These are phyloP conservation scores for Tenebrosternarchus preto DNA, from an alignment of 2,113 vertebrate genomes.

Conservation along the genomic window DNA sequence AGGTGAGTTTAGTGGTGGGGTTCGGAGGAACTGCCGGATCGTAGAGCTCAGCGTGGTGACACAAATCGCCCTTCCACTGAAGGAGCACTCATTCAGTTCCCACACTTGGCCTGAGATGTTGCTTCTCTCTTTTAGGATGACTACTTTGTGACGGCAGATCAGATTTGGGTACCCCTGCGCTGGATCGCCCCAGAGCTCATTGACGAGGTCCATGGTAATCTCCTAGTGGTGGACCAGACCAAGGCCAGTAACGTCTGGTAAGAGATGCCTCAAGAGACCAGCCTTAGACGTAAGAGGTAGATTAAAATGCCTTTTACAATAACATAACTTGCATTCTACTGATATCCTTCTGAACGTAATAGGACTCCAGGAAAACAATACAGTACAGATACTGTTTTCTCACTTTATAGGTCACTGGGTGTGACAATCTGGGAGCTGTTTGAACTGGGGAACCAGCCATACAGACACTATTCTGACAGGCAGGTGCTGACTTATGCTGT, in stretches of 20 bases:
- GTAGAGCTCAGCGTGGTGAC: background rate
- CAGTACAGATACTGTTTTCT: background rate
- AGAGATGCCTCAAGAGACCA: constrained; percentile 54
- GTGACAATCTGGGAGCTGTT: constrained; percentile 96
- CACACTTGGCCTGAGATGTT: background rate
- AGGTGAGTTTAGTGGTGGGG: constrained; percentile 74
- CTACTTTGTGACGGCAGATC: constrained; percentile 94
- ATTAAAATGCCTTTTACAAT: background rate
- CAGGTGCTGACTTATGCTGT: constrained; percentile 93
- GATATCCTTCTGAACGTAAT: background rate
- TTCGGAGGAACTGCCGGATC: background rate
- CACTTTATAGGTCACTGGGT: constrained; percentile 84
- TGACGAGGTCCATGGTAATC: constrained; percentile 94
- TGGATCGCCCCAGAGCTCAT: constrained; percentile 98
- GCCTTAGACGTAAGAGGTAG: background rate
- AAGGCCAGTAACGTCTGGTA: constrained; percentile 96
- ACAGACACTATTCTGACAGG: constrained; percentile 88
- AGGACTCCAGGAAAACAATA: background rate
- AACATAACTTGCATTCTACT: background rate
- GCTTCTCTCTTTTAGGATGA: constrained; percentile 80
- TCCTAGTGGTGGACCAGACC: constrained; percentile 93
- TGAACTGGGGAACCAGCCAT: constrained; percentile 91
- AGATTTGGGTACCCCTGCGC: constrained; percentile 96
- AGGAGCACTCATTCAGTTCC: background rate
- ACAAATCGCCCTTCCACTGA: background rate